These are phyloP conservation scores for Belonocnema kinseyi DNA, from an alignment of 1,140 invertebrate species.

Conservation along the genomic window DNA sequence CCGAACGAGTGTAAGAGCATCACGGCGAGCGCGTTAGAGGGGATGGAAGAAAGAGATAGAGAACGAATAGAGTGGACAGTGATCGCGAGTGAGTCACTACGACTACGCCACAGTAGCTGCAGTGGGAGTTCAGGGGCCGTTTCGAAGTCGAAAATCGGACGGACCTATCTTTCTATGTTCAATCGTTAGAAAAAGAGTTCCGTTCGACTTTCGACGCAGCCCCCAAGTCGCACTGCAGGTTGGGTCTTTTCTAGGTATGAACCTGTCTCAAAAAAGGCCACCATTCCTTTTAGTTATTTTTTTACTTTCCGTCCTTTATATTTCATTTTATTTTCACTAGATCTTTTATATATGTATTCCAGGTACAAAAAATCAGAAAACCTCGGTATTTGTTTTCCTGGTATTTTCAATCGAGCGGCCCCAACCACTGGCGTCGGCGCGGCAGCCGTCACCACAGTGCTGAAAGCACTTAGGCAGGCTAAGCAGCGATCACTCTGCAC, in stretches of 20 bases:
- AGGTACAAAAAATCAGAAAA: conserved; percentile 33
- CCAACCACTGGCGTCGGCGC: conserved; percentile 37
- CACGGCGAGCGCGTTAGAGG: conserved; percentile 22
- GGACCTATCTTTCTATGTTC: too few relatives aligned
- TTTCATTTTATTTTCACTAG: conserved; percentile 35
- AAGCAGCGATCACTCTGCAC: not conserved
- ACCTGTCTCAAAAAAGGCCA: not conserved
- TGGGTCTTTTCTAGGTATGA: conserved; percentile 45
- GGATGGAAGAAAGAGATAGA: conserved; percentile 3
- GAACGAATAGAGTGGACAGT: conserved; percentile 47
- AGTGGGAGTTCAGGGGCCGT: conserved; percentile 30
- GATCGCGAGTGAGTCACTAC: conserved; percentile 65
- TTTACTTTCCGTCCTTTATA: conserved; percentile 21
- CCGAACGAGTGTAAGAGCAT: conserved; percentile 39
- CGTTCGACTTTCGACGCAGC: too few relatives aligned
- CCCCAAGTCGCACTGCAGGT: conserved; percentile 35
- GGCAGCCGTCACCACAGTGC: conserved; percentile 41
- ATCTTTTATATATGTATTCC: conserved; percentile 37
- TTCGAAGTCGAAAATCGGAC: too few relatives aligned
- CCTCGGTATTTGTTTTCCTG: conserved; percentile 34
- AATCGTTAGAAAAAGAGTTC: too few relatives aligned
- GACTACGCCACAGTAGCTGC: conserved; percentile 58
- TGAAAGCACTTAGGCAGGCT: conserved; percentile 48
- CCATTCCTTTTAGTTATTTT: not conserved
- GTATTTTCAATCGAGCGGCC: conserved; percentile 47